Conservation (phyloP, 2,113 vertebrate genomes). For the Tachuris rubrigastra region DNA sequence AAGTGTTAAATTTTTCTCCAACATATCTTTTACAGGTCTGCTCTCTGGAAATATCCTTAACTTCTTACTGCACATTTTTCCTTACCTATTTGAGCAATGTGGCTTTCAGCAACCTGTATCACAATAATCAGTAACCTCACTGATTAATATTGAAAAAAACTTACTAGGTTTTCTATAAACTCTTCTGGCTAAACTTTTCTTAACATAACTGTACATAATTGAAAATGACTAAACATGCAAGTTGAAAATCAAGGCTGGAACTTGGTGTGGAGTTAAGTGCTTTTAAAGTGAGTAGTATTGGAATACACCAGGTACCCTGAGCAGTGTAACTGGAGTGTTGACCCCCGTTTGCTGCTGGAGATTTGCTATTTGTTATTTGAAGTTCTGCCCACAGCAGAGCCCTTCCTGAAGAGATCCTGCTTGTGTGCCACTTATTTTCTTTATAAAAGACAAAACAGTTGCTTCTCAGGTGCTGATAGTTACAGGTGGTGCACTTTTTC, state of each 20-base stretch:
- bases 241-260: not conserved
- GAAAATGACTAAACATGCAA: not conserved
- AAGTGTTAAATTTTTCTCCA: not conserved
- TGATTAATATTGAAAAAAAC: not conserved
- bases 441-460: not conserved
- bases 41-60: not conserved
- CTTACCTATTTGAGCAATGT: not conserved
- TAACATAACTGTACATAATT: not conserved
- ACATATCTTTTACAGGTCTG: not conserved
- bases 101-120: not conserved
- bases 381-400: not conserved
- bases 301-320: not conserved
- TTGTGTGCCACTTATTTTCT: not conserved
- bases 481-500: not conserved
- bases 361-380: not conserved
- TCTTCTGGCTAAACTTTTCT: not conserved
- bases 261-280: not conserved
- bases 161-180: not conserved
- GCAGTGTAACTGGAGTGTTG: not conserved
- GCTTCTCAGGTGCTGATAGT: not conserved
- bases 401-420: not conserved
- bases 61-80: not conserved
- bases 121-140: not conserved
- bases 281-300: not conserved
- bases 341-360: fast-evolving